Percentiles rank a stretch among this genome's conserved stretches.
phyloP scores from a whole-genome alignment of 2,888 invertebrate species.

The Catocala nupta region DNA sequence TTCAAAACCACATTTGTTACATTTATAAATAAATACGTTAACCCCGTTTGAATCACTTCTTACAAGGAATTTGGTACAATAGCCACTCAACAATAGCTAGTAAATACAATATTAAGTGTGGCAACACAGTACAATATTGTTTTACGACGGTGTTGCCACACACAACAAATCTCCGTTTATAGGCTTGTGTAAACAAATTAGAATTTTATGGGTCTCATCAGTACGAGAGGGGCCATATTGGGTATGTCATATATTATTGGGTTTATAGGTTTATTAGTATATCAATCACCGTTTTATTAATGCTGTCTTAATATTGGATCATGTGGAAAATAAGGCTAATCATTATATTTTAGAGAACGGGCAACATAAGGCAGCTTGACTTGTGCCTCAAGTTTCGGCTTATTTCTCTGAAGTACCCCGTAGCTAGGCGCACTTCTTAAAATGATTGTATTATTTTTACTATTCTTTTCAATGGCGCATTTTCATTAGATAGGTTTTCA shows the following conservation, averaged over 20 bases:
- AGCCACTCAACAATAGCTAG: constrained; percentile 2
- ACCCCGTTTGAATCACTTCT: constrained; percentile 22
- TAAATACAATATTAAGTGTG: constrained; percentile 1
- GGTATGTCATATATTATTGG: not conserved
- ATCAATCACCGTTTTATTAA: constrained; percentile 17
- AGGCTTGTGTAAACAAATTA: constrained; percentile 18
- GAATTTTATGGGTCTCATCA: constrained; percentile 8
- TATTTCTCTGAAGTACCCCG: too few species aligned
- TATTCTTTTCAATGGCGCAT: too few species aligned
- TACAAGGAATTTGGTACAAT: not conserved
- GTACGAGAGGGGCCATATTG: constrained; percentile 17
- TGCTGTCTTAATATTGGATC: not conserved
- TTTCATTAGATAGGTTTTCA: too few species aligned
- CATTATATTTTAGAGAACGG: too few species aligned
- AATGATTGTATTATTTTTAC: too few species aligned
- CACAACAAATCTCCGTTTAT: constrained; percentile 12
- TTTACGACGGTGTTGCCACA: not conserved
- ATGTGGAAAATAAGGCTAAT: not conserved
- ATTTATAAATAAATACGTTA: constrained; percentile 18
- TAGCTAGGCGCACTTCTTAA: too few species aligned
- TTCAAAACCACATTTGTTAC: constrained; percentile 17
- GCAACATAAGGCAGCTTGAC: too few species aligned
- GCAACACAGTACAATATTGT: not conserved
- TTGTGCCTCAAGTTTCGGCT: too few species aligned
- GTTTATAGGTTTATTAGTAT: constrained; percentile 25